These are phyloP conservation scores for Leptinotarsa haldemani DNA, from an alignment of 2,888 invertebrate species.

Conservation along the genomic window DNA sequence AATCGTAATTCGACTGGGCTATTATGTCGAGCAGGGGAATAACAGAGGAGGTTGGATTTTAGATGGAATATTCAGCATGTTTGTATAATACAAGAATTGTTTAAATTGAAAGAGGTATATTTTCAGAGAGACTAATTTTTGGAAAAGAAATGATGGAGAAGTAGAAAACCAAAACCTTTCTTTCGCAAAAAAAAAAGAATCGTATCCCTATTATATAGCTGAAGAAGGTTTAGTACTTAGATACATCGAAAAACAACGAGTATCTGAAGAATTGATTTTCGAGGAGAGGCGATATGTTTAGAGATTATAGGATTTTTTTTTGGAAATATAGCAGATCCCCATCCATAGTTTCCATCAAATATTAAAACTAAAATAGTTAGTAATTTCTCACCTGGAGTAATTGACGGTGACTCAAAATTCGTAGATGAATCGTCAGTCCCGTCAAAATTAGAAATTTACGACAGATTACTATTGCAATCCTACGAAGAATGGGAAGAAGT, in stretches of 20 bases:
- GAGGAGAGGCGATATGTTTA: conserved; percentile 51
- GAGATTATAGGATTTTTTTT: conserved; percentile 57
- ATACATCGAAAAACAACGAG: conserved; percentile 65
- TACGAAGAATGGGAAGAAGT: conserved; percentile 50
- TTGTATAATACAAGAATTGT: too few relatives aligned
- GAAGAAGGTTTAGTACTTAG: conserved; percentile 71
- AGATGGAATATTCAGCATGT: too few relatives aligned
- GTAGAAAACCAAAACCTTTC: too few relatives aligned
- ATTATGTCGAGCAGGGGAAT: too few relatives aligned
- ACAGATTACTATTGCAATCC: conserved; percentile 47
- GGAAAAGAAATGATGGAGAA: too few relatives aligned
- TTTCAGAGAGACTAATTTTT: too few relatives aligned
- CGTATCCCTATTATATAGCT: conserved; percentile 67
- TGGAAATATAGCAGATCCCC: conserved; percentile 51
- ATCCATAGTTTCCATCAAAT: conserved; percentile 37
- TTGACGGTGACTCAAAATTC: conserved; percentile 37
- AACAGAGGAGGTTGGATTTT: too few relatives aligned
- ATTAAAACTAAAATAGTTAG: conserved; percentile 35
- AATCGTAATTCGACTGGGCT: too few relatives aligned
- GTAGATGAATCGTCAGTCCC: not conserved
- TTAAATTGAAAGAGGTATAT: too few relatives aligned
- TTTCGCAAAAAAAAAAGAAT: conserved; percentile 40
- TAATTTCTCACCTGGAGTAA: conserved; percentile 45
- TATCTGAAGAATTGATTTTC: conserved; percentile 59
- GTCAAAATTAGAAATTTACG: conserved; percentile 39